Conservation (phyloP, 2,888 invertebrate genomes). For the Pseudanteris insignis region DNA sequence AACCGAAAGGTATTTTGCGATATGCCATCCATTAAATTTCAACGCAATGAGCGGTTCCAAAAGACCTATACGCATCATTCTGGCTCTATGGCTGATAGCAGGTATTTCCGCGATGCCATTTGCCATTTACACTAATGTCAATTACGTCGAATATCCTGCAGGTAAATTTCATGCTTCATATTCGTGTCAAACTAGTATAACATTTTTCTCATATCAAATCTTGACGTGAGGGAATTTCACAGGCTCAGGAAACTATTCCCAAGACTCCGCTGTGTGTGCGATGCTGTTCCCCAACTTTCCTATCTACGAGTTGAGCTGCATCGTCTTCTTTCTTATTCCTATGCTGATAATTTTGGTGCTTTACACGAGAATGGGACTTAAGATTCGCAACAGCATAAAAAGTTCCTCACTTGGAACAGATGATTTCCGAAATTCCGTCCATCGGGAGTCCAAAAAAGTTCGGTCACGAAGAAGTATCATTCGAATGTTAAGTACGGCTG, state of each 20-base stretch:
- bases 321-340: constrained; percentile 83
- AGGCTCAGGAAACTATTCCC: constrained; percentile 69
- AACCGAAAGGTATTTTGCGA: constrained; percentile 88
- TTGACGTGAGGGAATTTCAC: too few species aligned
- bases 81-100: constrained; percentile 80
- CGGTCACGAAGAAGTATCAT: constrained; percentile 80
- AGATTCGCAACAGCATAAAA: constrained; percentile 71
- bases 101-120: constrained; percentile 81
- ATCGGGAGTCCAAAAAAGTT: constrained; percentile 75
- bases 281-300: constrained; percentile 75
- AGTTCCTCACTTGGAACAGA: constrained; percentile 66
- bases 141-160: constrained; percentile 79
- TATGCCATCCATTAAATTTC: constrained; percentile 86
- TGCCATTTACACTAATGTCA: constrained; percentile 77
- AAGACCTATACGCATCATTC: constrained; percentile 82
- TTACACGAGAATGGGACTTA: constrained; percentile 81
- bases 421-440: constrained; percentile 72
- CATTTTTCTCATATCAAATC: too few species aligned
- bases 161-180: too few species aligned
- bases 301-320: constrained; percentile 81
- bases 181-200: too few species aligned
- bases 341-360: constrained; percentile 79
- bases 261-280: constrained; percentile 83
- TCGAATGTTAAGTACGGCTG: constrained; percentile 83
- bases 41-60: constrained; percentile 85